Percentiles rank a stretch among this genome's conserved stretches.
phyloP scores from a whole-genome alignment of 1,140 invertebrate genomes.

The Himalopsyche phryganea region DNA sequence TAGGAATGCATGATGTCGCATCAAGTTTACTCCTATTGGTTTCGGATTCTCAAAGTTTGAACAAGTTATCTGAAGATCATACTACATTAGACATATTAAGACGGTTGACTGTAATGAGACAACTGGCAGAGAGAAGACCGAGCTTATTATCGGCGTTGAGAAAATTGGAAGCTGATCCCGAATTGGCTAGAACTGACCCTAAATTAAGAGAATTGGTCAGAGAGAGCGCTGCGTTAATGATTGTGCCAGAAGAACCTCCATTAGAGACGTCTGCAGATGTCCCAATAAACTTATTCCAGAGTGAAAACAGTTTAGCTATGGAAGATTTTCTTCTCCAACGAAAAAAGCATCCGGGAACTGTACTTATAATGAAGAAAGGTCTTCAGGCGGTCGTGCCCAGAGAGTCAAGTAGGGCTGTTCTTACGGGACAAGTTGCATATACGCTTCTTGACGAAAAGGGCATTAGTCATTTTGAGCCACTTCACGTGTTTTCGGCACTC shows the following conservation, averaged over 20 bases:
- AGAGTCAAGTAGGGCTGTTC: conserved; percentile 66
- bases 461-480: conserved; percentile 70
- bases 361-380: conserved; percentile 72
- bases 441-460: conserved; percentile 74
- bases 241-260: conserved; percentile 59
- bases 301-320: conserved; percentile 68
- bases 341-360: conserved; percentile 56
- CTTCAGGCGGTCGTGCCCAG: conserved; percentile 74
- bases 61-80: conserved; percentile 57
- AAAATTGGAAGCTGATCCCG: conserved; percentile 62
- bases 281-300: conserved; percentile 60
- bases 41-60: conserved; percentile 57
- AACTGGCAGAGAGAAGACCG: conserved; percentile 65
- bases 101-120: conserved; percentile 67
- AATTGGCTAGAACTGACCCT: conserved; percentile 63
- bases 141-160: conserved; percentile 57
- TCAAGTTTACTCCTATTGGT: conserved; percentile 57
- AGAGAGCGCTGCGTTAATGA: conserved; percentile 68
- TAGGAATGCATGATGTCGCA: conserved; percentile 64
- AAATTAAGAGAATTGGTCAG: conserved; percentile 64
- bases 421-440: conserved; percentile 72
- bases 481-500: conserved; percentile 69
- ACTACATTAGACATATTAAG: conserved; percentile 66
- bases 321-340: conserved; percentile 69
- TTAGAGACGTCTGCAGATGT: conserved; percentile 64